These are phyloP conservation scores for Leptoclinus maculatus DNA, from an alignment of 2,797 vertebrate genomes.

Conservation along the genomic window DNA sequence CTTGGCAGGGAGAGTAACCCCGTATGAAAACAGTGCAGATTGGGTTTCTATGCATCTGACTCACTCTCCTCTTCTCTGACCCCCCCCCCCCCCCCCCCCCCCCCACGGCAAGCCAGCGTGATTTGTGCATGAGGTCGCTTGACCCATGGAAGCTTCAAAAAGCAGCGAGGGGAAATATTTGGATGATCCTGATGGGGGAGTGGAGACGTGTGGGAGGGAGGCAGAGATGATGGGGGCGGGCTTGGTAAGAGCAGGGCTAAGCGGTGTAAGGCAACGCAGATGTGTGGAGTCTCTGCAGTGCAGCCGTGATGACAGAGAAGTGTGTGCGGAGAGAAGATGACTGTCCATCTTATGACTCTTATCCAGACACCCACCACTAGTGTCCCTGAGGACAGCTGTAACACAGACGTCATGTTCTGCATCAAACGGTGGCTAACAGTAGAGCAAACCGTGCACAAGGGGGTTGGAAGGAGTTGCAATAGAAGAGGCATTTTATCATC, in stretches of 20 bases:
- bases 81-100: conserved; percentile 72
- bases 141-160: conserved; percentile 94
- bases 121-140: conserved; percentile 95
- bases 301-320: conserved; percentile 65
- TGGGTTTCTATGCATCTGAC: conserved; percentile 89
- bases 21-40: conserved; percentile 89
- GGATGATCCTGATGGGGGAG: conserved; percentile 90
- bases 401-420: conserved; percentile 33
- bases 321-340: conserved; percentile 46
- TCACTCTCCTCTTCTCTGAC: conserved; percentile 77
- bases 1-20: conserved; percentile 88
- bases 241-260: conserved; percentile 62
- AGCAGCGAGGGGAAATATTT: conserved; percentile 90
- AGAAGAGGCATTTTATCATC: conserved; percentile 63
- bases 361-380: conserved; percentile 12
- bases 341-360: conserved; percentile 46
- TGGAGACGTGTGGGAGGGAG: conserved; percentile 86
- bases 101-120: conserved; percentile 86
- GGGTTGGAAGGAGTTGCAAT: conserved; percentile 27
- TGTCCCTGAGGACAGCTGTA: conserved; percentile 37
- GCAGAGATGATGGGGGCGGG: conserved; percentile 72
- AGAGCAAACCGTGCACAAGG: conserved; percentile 20
- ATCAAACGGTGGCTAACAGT: conserved; percentile 40
- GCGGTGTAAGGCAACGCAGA: conserved; percentile 90
- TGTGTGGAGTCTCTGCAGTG: conserved; percentile 90